A percentile compares a stretch with the other conserved stretches of the same genome.
These are phyloP conservation scores for Oreocharis arfaki DNA, from an alignment of 2,113 vertebrate species.

Conservation along the genomic window DNA sequence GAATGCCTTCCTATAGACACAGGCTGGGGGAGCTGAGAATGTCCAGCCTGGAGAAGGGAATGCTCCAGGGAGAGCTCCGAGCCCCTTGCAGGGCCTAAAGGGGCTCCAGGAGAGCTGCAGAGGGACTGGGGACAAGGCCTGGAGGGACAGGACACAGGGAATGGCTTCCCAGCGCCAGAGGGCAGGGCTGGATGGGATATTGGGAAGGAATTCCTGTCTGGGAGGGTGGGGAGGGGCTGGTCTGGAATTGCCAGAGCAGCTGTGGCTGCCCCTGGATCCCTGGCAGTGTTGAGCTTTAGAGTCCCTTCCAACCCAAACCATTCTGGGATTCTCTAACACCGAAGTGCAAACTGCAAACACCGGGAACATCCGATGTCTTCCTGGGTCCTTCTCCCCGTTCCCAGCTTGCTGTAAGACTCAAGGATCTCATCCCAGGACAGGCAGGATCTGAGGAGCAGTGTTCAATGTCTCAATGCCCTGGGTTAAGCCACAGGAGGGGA, in stretches of 20 bases:
- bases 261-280: neutral
- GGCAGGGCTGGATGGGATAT: rapidly evolving
- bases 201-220: neutral
- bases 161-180: neutral
- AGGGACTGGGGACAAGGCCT: neutral
- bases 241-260: neutral
- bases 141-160: neutral
- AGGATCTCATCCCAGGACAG: neutral
- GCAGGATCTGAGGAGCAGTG: neutral
- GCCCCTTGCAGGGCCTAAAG: neutral
- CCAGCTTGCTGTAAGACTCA: rapidly evolving
- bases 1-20: neutral
- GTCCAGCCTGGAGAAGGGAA: neutral
- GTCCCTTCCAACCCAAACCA: neutral
- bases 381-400: rapidly evolving
- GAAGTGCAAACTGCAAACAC: rapidly evolving
- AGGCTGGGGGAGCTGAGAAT: neutral
- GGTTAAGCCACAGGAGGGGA: neutral
- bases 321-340: neutral
- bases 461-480: rapidly evolving
- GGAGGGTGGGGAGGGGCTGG: neutral
- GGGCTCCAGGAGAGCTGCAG: neutral
- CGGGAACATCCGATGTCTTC: rapidly evolving
- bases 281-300: neutral
- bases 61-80: neutral